These are phyloP conservation scores for Aphelenchoides bicaudatus DNA, from an alignment of 2,888 invertebrate species.

Conservation along the genomic window DNA sequence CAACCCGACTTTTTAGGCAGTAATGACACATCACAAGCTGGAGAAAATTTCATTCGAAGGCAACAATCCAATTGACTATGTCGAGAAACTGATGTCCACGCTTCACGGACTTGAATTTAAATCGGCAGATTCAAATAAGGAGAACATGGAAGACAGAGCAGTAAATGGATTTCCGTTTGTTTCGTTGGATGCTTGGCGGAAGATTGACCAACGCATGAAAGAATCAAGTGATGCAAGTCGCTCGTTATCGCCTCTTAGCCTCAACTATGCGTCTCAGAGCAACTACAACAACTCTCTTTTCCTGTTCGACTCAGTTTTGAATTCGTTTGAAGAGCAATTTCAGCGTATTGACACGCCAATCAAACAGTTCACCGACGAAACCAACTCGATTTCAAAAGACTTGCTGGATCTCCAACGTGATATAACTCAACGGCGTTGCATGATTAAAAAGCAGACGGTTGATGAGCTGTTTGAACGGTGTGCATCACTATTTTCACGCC, in stretches of 20 bases:
- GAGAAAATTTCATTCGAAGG: constrained; percentile 22
- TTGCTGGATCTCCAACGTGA: constrained; percentile 72
- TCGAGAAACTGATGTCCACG: constrained; percentile 4
- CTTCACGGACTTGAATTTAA: too few species aligned
- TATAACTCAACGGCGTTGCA: constrained; percentile 68
- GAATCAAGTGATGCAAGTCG: too few species aligned
- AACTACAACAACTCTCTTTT: constrained; percentile 1
- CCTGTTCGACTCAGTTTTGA: neutral
- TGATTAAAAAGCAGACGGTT: constrained; percentile 49
- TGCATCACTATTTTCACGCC: constrained; percentile 47
- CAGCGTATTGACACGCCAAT: constrained; percentile 41
- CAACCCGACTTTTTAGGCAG: constrained; percentile 13
- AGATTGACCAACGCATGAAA: too few species aligned
- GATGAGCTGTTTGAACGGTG: constrained; percentile 39
- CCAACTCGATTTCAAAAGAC: constrained; percentile 62
- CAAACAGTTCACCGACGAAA: constrained; percentile 30
- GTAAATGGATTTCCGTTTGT: too few species aligned
- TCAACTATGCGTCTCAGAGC: too few species aligned
- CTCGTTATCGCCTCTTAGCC: too few species aligned
- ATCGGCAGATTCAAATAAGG: too few species aligned
- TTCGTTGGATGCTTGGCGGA: too few species aligned
- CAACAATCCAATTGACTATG: constrained; percentile 13
- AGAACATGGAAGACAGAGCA: too few species aligned
- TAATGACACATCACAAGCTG: constrained; percentile 20
- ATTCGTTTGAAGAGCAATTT: constrained; percentile 50